Evolutionary conservation across 2,113 vertebrate genomes (phyloP), one percentile per base, ranked within the genome.

Genomic region (Leptosomus discolor): DNA sequence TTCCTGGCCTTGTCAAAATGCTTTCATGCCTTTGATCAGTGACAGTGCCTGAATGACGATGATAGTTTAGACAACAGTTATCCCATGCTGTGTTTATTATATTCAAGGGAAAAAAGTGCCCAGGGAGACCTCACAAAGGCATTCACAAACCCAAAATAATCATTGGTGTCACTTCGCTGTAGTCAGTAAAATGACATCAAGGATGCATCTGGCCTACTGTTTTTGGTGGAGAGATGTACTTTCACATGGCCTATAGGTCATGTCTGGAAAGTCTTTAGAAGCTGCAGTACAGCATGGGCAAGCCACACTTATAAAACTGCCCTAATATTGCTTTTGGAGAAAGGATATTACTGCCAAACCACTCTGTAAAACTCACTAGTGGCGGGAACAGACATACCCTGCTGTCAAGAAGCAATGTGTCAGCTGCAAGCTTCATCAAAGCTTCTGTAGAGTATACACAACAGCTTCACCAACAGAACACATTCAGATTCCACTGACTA

Each of bases 161-260:
- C 46, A 67, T 6, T 83, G 81, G 65, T 85, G 74, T 78, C 5
- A 21, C 68, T 71, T 83, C 2, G 5, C 46, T 80, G 48, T 57
- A 75, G 69, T 76, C 95, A 92, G 41, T 90, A 61, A 82, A 79
- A 69, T 32, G 81, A 93, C 39, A 87, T 54, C 75, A 90, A 87
- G 65, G 87, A 90, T 73, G 64, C 51, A 83, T 95, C 46, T 91
- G 91, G 75, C 37, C 48, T 90, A 76, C 71, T 39, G 50, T 26
- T 96, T 88, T 90, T 76, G 69, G 68, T 70, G 73, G 57, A 79
- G 43, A 86, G 39, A 82, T 85, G 89, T 76, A 93, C 68, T 96
- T 97, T 95, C 95, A 93, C 88, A 91, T 88, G 92, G 85, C 83
- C 85, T 50, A 58, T 12, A 85, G 95, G 91, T 95, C 86, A 90